Percentiles rank a stretch among this genome's conserved stretches.
These are phyloP conservation scores for Penelope pileata DNA, from an alignment of 2,113 vertebrate genomes.

Conservation along the genomic window DNA sequence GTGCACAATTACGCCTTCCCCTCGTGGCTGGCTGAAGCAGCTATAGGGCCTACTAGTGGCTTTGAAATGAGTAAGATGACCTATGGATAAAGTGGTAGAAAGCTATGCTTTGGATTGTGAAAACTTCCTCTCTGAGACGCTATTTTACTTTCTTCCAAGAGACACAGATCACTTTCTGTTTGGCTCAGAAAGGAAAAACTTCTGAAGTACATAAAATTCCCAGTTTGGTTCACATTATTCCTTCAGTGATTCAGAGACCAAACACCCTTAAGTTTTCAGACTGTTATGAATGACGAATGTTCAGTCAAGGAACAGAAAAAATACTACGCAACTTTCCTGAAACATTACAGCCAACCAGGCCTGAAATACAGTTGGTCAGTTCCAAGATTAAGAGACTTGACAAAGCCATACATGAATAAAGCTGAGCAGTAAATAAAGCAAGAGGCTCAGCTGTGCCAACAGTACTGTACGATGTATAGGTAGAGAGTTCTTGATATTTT, in stretches of 20 bases:
- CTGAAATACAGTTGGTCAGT: background rate
- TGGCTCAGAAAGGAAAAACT: background rate
- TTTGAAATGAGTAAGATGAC: background rate
- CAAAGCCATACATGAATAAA: background rate
- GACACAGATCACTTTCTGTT: background rate
- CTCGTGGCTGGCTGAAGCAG: background rate
- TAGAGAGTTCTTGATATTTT: background rate
- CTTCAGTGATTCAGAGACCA: background rate
- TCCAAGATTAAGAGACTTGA: background rate
- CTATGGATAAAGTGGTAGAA: background rate
- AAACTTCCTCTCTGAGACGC: background rate
- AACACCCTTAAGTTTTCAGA: background rate
- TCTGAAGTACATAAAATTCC: background rate
- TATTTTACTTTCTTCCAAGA: background rate
- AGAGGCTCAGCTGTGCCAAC: background rate
- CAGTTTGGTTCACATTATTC: background rate
- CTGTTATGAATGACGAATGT: background rate
- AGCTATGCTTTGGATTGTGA: background rate
- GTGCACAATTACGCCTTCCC: background rate
- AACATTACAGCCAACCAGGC: background rate
- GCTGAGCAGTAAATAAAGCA: background rate
- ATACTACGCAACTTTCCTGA: background rate
- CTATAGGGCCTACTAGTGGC: background rate
- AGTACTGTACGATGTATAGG: background rate
- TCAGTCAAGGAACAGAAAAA: background rate